Percentiles rank a stretch among this genome's conserved stretches.
phyloP scores from a whole-genome alignment of 2,797 vertebrate genomes.

The Acanthiza pusilla region DNA sequence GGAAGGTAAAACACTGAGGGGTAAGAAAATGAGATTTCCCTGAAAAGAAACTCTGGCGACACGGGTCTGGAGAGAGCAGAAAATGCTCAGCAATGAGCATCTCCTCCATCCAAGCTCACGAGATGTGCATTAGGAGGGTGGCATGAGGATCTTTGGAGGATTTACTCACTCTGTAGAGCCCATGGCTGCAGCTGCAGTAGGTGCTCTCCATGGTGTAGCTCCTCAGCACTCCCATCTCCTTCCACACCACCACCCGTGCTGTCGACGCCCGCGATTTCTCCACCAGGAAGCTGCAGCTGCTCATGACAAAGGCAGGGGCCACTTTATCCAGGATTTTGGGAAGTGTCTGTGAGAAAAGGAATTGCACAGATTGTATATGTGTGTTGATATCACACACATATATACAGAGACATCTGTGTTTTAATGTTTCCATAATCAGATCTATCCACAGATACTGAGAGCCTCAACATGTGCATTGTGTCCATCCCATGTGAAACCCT shows the following conservation, averaged over 20 bases:
- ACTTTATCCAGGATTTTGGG: constrained; percentile 90
- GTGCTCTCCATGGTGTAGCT: constrained; percentile 97
- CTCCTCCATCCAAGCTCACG: neutral
- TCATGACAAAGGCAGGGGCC: constrained; percentile 89
- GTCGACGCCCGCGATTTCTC: constrained; percentile 90
- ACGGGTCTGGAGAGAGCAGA: neutral
- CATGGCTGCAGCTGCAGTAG: constrained; percentile 90
- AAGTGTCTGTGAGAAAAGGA: constrained; percentile 76
- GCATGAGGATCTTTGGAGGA: neutral
- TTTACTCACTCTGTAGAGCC: constrained; percentile 84
- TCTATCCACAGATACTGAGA: neutral
- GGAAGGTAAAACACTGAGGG: neutral
- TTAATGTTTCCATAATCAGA: neutral
- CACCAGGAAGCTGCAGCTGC: constrained; percentile 90
- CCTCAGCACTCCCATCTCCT: constrained; percentile 87
- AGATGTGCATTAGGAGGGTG: neutral
- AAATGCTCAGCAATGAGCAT: fast-evolving
- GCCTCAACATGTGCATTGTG: neutral
- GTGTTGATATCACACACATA: neutral
- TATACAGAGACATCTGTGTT: neutral
- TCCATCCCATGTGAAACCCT: neutral
- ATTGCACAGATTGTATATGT: neutral
- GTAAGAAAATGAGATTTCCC: neutral
- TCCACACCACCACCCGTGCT: constrained; percentile 90
- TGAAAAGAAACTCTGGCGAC: too few species aligned